Evolutionary conservation across 2,113 vertebrate genomes (phyloP).

Genomic region (Oxygymnocypris stewartii): DNA sequence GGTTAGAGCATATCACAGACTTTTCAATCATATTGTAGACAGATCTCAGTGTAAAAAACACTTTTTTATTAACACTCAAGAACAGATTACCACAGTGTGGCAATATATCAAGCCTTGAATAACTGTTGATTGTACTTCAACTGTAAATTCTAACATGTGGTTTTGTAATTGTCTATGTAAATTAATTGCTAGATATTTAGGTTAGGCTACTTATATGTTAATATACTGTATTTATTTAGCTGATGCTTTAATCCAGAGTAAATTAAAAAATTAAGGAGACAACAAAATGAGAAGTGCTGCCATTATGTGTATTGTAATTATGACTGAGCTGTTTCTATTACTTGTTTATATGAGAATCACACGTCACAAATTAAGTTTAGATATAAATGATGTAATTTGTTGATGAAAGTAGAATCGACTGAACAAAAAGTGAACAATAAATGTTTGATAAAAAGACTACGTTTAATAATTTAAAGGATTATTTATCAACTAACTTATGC

Average conservation of each 20-base stretch:
- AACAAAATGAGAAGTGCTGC: neutral
- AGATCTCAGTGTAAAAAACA: no score
- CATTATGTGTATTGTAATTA: neutral
- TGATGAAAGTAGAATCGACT: neutral
- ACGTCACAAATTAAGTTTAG: neutral
- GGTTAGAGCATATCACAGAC: constrained; percentile 5
- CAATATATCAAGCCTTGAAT: neutral
- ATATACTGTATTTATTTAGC: neutral
- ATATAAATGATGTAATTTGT: neutral
- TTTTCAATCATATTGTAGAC: neutral
- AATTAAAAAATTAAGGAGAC: neutral
- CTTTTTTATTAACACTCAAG: no score
- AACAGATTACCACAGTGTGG: neutral
- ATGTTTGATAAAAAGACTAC: neutral
- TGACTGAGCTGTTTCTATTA: neutral
- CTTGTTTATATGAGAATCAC: neutral
- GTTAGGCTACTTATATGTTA: neutral
- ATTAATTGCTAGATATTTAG: neutral
- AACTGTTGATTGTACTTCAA: neutral
- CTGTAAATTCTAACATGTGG: neutral
- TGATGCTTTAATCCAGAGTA: neutral
- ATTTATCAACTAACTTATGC: neutral
- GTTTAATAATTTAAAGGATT: neutral
- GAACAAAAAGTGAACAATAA: neutral
- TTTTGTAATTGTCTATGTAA: neutral